Conservation (phyloP, 2,113 vertebrate genomes). For the Nannobrachium achirus region DNA sequence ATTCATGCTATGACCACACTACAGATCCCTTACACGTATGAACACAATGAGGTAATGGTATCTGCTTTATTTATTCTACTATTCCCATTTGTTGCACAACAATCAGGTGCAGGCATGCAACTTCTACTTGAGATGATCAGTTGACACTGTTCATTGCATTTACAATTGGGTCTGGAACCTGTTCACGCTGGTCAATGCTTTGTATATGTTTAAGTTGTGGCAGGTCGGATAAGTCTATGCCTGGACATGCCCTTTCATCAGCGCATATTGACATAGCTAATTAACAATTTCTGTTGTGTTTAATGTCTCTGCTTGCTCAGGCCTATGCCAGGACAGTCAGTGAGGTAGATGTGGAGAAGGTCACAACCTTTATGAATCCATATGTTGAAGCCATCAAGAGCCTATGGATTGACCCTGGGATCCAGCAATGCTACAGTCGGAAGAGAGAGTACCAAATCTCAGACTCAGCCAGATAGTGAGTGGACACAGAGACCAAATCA, state of each 20-base stretch:
- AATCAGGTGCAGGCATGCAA: neutral
- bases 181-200: no score
- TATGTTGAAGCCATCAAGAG: slow-evolving; percentile 84
- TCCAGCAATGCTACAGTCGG: slow-evolving; percentile 85
- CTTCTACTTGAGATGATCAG: no score
- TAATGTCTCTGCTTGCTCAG: slow-evolving; percentile 64
- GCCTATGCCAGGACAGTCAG: slow-evolving; percentile 76
- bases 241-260: no score
- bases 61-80: neutral
- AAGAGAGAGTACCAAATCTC: slow-evolving; percentile 87
- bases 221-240: no score
- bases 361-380: slow-evolving; percentile 66
- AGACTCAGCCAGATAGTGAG: slow-evolving; percentile 88
- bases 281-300: no score
- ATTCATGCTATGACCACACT: slow-evolving; percentile 92
- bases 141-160: no score
- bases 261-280: no score
- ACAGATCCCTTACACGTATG: slow-evolving; percentile 92
- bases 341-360: slow-evolving; percentile 81
- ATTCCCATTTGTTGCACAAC: slow-evolving; percentile 2
- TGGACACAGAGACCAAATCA: slow-evolving; percentile 49
- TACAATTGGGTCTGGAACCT: no score
- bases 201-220: no score
- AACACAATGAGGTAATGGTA: slow-evolving; percentile 86
- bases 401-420: slow-evolving; percentile 86